phyloP scores from a whole-genome alignment of 2,888 invertebrate genomes.

The Iphiclides podalirius region DNA sequence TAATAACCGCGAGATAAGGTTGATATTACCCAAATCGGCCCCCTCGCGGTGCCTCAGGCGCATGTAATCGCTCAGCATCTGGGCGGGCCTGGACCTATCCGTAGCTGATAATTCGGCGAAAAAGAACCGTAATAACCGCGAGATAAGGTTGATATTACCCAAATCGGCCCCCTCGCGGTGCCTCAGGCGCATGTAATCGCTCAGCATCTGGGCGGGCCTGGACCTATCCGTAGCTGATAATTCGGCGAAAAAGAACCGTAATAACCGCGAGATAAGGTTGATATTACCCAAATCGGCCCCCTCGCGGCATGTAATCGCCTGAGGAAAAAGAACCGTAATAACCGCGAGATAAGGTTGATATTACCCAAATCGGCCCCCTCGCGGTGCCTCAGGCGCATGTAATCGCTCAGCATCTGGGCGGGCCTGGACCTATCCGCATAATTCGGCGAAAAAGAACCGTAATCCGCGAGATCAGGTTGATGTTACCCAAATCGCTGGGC shows the following conservation, averaged over 20 bases:
- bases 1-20: background rate
- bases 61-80: slow-evolving; percentile 82
- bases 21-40: slow-evolving; percentile 52
- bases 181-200: slow-evolving; percentile 76
- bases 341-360: too few species aligned
- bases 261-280: too few species aligned
- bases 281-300: too few species aligned
- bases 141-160: slow-evolving; percentile 44
- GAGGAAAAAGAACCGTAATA: too few species aligned
- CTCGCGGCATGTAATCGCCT: too few species aligned
- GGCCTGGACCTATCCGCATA: too few species aligned
- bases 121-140: background rate
- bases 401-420: too few species aligned
- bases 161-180: slow-evolving; percentile 41
- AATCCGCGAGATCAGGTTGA: too few species aligned
- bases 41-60: slow-evolving; percentile 41
- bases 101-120: slow-evolving; percentile 84
- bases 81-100: slow-evolving; percentile 75
- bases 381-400: too few species aligned
- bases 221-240: slow-evolving; percentile 83
- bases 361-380: too few species aligned
- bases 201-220: slow-evolving; percentile 73
- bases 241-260: too few species aligned
- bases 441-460: too few species aligned
- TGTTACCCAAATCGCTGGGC: background rate